Conservation (phyloP, 2,113 vertebrate species). For the Quiscalus mexicanus region DNA sequence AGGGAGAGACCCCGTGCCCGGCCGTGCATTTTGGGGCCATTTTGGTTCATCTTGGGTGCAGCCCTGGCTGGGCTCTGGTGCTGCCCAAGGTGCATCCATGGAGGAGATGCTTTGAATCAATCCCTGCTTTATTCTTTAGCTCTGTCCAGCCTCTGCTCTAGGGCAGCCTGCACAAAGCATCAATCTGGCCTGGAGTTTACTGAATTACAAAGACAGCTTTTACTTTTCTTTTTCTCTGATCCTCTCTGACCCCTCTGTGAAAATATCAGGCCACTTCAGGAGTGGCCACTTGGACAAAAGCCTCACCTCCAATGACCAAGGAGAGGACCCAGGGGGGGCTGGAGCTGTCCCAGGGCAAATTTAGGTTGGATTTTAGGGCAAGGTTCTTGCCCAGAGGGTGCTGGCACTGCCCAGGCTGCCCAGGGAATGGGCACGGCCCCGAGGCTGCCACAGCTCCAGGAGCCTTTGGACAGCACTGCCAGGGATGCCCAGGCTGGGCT, state of each 20-base stretch:
- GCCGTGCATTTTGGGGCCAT: too few relatives aligned
- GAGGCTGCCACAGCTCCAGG: neutral
- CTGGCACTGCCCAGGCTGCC: neutral
- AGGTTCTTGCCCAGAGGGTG: neutral
- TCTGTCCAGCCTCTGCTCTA: too few relatives aligned
- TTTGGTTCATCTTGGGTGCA: too few relatives aligned
- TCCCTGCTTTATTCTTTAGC: too few relatives aligned
- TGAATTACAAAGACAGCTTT: neutral
- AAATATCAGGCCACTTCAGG: neutral
- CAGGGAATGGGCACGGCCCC: neutral
- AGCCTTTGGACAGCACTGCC: neutral
- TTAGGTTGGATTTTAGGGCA: accelerated
- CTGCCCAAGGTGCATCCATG: too few relatives aligned
- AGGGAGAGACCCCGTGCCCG: too few relatives aligned
- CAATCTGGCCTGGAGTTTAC: neutral
- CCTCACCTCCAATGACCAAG: neutral
- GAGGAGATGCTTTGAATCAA: too few relatives aligned
- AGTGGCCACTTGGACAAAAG: neutral
- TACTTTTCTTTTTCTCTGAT: neutral
- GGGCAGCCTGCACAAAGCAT: neutral
- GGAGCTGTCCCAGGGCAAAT: neutral
- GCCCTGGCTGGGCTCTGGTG: too few relatives aligned
- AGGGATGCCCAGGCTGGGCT: neutral
- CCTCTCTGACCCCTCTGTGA: neutral
- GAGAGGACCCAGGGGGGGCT: accelerated